Evolutionary conservation across 2,888 invertebrate species (phyloP), one percentile per base, ranked within the genome.

Genomic region (Drosophila buzzatii): DNA sequence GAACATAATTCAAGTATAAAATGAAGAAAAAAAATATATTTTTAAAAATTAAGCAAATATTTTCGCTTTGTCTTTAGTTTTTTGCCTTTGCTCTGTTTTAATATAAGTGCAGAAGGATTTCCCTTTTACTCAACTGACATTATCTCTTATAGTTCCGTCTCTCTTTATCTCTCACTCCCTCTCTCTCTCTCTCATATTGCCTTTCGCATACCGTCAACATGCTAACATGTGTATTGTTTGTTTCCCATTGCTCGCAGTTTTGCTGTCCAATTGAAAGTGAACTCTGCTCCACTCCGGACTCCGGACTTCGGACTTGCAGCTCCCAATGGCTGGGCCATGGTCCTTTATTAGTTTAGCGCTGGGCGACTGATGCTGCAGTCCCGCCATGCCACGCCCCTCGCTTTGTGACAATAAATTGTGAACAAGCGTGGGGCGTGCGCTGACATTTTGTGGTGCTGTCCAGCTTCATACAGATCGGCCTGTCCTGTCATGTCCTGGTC

Each of bases 401-500:
- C 66, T 70, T 77, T 81, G 73, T 79, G 84, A 84, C 85, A 86
- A 84, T 85, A 85, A 85, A 85, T 85, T 84, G 81, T 62, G 76
- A 84, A 82, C 77, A 82, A 84, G 79, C 82, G 82, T 79, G 73
- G 84, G 84, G 83, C 83, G 85, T 82, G 57, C 60, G 69, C 78
- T 84, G 83, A 85, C 83, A 82, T 82, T 84, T 73, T 82, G 85
- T 42, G 81, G 82, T 65, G 65, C 68, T 63, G 74, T 64, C 64
- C 79, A 55, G 76, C 44, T 20, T 64, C 65, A 65, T 79, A 51
- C 76, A 44, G 61, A 66, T 66, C 55, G 62, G 31, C 35, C 16
- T 14, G 49, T 42, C 35, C 59, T 18, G 35, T 37, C 18, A 2
- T 14, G 41, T 35, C 27, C 44, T 23, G 23, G 37, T 18, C 20